Base-by-base conservation (phyloP, 2,888 invertebrate species). In the Dermolepida albohirtum region DNA sequence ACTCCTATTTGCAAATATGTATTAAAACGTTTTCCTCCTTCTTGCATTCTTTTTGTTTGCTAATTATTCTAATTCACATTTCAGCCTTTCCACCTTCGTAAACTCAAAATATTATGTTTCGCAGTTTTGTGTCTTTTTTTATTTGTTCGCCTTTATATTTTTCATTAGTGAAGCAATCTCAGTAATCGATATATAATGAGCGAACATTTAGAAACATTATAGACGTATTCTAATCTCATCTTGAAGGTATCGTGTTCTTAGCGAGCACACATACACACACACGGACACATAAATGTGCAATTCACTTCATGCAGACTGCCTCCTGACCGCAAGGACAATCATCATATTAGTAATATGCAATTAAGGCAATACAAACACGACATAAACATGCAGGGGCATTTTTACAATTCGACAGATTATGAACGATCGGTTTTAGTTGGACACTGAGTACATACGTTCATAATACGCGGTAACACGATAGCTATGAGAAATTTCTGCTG, bases 331-430 rank as follows among this genome's bases (percentile, higher is more conserved):
- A 73, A 73, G 70, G 73, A 71, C 72, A 73, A 72, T 73, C 63
- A 72, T 63, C 70, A 70, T 70, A 72, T 73, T 72, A 72, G 57
- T 69, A 73, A 72, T 72, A 70, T 71, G 72, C 73, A 73, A 73
- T 72, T 73, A 73, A 69, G 67, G 67, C 57, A 64, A 71, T 68
- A 73, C 67, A 71, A 64, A 70, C 68, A 69, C 62, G 67, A 54
- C 39, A 12, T 27, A 54, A 22, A 54, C 39, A 54, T 54, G 39
- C 12, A 34, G 5, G 34, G 34, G 10, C 10, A 34, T n/a, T 40
- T 54, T 14, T 54, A 11, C 54, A 54, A 39, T 39, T 39, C 22
- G 40, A 54, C 39, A 16, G 51, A 51, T 51, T 51, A 51, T 34
- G 34, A 34, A 34, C 34, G 34, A 34, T 34, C 10, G 34, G 34